Evolutionary conservation across 2,113 vertebrate species (phyloP), one percentile per base, ranked within the genome.

Genomic region (Crotalus helleri): DNA sequence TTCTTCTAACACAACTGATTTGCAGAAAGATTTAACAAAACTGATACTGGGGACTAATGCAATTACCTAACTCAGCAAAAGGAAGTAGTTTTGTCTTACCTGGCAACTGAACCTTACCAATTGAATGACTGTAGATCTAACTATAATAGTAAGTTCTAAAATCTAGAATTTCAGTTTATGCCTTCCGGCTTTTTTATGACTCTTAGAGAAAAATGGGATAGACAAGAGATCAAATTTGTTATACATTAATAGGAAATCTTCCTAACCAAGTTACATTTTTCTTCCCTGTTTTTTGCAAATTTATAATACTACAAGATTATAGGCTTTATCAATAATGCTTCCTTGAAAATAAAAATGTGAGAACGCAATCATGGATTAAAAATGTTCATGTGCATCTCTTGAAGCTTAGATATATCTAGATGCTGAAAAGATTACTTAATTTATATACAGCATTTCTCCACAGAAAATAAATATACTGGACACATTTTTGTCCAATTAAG

Each of bases 61-160:
- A 19, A 88, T 5, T 2, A 0, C 0, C 11, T 33, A 93, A 57
- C 17, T n/a, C 26, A 87, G 26, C 51, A 89, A 0, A 0, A 0
- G 6, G 54, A 6, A 39, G 92, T 23, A 0, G 4, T 1, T 85
- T 51, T 92, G 33, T 88, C 24, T 90, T 81, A 55, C 29, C 11
- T 54, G 49, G 24, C 17, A 81, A 58, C 3, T 29, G n/a, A 33
- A 53, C 13, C 5, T 51, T 4, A 26, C 12, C 44, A 24, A 51
- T 46, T 57, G 4, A 46, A 49, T 23, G 26, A 55, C 24, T 39
- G 7, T 13, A 3, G 39, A 49, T 24, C 5, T 92, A 90, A 46
- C 44, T 46, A 39, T 29, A 29, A 26, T 49, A 54, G 26, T 26
- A 21, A 17, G 21, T 33, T 59, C 88, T 92, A 90, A 58, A 33